Percentiles rank a stretch among this genome's conserved stretches.
These are phyloP conservation scores for Bicyclus anynana DNA, from an alignment of 1,140 invertebrate genomes.

Conservation along the genomic window DNA sequence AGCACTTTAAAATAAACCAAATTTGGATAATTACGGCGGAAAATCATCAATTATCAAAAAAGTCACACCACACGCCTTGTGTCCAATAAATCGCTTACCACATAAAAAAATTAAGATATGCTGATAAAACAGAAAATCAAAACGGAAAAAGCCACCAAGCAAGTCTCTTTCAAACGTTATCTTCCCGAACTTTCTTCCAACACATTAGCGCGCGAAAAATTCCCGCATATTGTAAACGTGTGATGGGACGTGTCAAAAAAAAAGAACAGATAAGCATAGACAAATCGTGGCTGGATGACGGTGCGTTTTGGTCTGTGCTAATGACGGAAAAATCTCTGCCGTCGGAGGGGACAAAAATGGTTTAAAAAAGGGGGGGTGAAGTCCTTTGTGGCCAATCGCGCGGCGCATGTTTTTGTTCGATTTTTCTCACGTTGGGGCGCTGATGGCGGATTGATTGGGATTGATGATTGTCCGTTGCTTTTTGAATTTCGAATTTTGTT, in stretches of 20 bases:
- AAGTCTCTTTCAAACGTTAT: conserved; percentile 61
- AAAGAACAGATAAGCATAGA: conserved; percentile 67
- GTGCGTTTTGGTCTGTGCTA: conserved; percentile 44
- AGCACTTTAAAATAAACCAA: too few relatives aligned
- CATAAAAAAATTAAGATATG: conserved; percentile 5
- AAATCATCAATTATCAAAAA: background rate
- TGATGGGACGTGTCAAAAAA: conserved; percentile 56
- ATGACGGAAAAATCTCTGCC: conserved; percentile 66
- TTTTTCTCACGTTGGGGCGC: conserved; percentile 61
- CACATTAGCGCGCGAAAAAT: conserved; percentile 62
- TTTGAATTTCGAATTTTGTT: conserved; percentile 7
- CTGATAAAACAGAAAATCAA: conserved; percentile 13
- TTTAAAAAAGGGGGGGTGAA: conserved; percentile 50
- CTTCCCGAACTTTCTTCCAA: conserved; percentile 60
- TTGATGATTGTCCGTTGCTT: conserved; percentile 51
- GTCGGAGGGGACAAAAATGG: conserved; percentile 49
- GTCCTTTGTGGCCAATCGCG: conserved; percentile 52
- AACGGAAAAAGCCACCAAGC: conserved; percentile 36
- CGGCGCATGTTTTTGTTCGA: conserved; percentile 52
- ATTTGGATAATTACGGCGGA: too few relatives aligned
- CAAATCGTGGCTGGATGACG: conserved; percentile 67
- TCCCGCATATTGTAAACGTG: conserved; percentile 67
- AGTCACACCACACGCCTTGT: background rate
- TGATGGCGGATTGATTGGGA: conserved; percentile 66
- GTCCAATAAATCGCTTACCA: background rate